A percentile compares a stretch with the other conserved stretches of the same genome.
Evolutionary conservation across 2,797 vertebrate genomes (phyloP).

Genomic region (Pogoniulus pusillus): DNA sequence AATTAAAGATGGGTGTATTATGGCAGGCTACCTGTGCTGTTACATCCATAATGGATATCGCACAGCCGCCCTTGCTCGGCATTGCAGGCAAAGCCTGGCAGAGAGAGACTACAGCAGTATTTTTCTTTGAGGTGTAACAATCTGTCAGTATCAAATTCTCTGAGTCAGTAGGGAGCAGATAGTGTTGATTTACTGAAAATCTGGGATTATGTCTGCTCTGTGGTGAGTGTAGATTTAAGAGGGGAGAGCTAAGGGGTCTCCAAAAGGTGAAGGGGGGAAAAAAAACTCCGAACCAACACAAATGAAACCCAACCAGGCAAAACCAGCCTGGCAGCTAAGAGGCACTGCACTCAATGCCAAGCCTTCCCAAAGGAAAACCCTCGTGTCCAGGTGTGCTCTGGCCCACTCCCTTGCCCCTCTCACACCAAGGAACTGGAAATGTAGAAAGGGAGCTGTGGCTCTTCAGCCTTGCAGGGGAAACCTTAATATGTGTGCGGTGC

Average conservation of each 20-base stretch:
- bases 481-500: conserved; percentile 27
- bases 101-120: conserved; percentile 79
- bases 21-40: conserved; percentile 54
- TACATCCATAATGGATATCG: conserved; percentile 75
- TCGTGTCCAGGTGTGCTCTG: neutral
- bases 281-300: conserved; percentile 7
- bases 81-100: conserved; percentile 72
- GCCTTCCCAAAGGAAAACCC: conserved; percentile 69
- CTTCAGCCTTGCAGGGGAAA: neutral
- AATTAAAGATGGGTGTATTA: conserved; percentile 65
- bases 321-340: conserved; percentile 82
- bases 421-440: neutral
- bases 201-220: conserved; percentile 85
- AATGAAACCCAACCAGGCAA: conserved; percentile 81
- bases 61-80: conserved; percentile 53
- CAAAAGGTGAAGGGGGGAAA: conserved; percentile 80
- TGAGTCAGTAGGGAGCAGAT: conserved; percentile 84
- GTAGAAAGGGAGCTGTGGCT: conserved; percentile 4
- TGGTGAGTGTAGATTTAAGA: conserved; percentile 83
- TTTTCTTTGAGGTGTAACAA: conserved; percentile 84
- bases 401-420: conserved; percentile 53
- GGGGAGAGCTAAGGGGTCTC: conserved; percentile 82
- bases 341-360: conserved; percentile 65
- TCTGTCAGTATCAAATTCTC: conserved; percentile 87
- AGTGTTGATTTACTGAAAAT: conserved; percentile 88